Base-by-base conservation (phyloP, 2,888 invertebrate species). In the Vanessa cardui region DNA sequence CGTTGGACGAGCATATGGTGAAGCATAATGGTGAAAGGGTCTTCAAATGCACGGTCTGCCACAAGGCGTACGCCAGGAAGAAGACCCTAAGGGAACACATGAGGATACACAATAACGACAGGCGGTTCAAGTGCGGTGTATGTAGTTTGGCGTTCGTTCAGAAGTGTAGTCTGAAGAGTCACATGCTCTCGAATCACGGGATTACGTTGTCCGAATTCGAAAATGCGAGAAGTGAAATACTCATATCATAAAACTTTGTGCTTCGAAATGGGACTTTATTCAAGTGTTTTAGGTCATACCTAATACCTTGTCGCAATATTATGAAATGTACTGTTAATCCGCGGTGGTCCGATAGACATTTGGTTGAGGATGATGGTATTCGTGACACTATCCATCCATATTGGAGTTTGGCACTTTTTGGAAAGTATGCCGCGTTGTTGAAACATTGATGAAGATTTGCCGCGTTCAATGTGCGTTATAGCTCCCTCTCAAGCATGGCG, bases 71-170 rank as follows among this genome's bases (percentile, higher is more conserved):
- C 54, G 90, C 91, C 0, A 82, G 92, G 31, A 90, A 89, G 71
- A 91, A 91, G 50, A 92, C 91, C 0, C 64, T 92, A 8, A 73
- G 87, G 0, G 90, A 91, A 61, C 91, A 92, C 73, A 88, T 91
- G 88, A 50, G 90, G n/a, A 91, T 91, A 5, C 92, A 92, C 66
- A 88, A 89, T 64, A 89, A 92, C 66, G 91, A 91, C 70, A 84
- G 88, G 46, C 68, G 91, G 4, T 91, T 91, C 21, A 89, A 89
- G 50, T 92, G 92, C 58, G 87, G 85, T 0, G 77, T 90, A 0
- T 92, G 92, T 58, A 80, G 81, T 0, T 8, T 86, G 0, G 86
- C 90, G 0, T 92, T 92, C 46, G 90, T 92, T 0, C 92, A 92
- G 60, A 92, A 92, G 47, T 78, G 78, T 50, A 74, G 89, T 75